A percentile compares a stretch with the other conserved stretches of the same genome.
Evolutionary conservation across 2,113 vertebrate species (phyloP).

Genomic region (Ochotona princeps): DNA sequence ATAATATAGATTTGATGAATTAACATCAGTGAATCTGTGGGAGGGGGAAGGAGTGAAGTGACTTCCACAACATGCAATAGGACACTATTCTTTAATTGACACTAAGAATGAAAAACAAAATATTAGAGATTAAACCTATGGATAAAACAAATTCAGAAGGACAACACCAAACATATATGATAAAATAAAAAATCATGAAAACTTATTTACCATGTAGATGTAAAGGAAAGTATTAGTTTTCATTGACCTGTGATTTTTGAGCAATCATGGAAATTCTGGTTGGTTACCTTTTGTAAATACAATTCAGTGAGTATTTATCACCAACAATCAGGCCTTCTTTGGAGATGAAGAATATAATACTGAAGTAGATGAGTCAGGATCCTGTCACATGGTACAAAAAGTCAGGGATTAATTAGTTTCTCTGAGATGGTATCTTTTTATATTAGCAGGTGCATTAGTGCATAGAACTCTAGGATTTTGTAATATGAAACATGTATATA

Average conservation of each 20-base stretch:
- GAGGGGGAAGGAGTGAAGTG: too few species aligned
- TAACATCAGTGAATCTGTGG: neutral
- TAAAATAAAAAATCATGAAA: constrained; percentile 13
- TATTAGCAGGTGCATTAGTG: neutral
- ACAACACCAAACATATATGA: neutral
- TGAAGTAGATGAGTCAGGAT: neutral
- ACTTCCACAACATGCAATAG: neutral
- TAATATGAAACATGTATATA: neutral
- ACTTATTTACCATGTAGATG: neutral
- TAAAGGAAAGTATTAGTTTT: neutral
- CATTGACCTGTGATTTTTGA: neutral
- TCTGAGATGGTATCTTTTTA: neutral
- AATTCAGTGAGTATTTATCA: constrained; percentile 25
- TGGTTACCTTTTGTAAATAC: neutral
- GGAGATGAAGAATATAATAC: neutral
- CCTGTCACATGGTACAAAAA: neutral
- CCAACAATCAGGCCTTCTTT: neutral
- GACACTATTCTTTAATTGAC: neutral
- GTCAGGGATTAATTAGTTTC: neutral
- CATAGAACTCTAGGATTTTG: neutral
- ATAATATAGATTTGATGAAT: neutral
- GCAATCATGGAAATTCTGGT: neutral
- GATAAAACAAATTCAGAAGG: neutral
- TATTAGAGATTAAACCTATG: neutral
- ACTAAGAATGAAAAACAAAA: neutral